phyloP scores from a whole-genome alignment of 2,797 vertebrate genomes.

The Lindbergichthys nudifrons region DNA sequence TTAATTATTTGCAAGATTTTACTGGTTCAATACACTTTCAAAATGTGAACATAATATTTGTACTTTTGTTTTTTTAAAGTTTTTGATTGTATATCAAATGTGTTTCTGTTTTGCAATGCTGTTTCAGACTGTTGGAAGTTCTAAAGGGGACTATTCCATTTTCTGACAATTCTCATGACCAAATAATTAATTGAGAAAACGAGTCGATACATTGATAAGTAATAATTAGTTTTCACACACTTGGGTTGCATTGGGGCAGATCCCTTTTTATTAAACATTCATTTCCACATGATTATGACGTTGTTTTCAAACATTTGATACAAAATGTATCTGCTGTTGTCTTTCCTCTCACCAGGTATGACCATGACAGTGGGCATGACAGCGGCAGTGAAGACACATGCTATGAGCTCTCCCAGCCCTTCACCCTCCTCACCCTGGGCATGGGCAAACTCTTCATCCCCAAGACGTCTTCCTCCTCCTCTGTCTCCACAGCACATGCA shows the following conservation, averaged over 20 bases:
- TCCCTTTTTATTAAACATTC: not conserved
- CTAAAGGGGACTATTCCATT: not conserved
- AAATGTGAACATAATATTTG: no score
- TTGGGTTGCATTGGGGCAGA: no score
- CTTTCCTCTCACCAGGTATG: constrained; percentile 83
- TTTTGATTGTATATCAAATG: no score
- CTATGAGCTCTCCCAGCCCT: constrained; percentile 92
- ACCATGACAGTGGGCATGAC: constrained; percentile 98
- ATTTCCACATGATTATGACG: not conserved
- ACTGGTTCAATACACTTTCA: not conserved
- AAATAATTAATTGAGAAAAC: not conserved
- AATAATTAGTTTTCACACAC: not conserved
- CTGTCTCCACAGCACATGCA: constrained; percentile 62
- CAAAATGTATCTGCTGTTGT: no score
- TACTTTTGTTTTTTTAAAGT: no score
- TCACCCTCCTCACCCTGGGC: constrained; percentile 92
- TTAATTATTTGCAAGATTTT: not conserved
- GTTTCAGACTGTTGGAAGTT: no score
- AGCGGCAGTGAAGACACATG: constrained; percentile 95
- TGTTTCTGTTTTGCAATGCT: no score
- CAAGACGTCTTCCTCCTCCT: constrained; percentile 82
- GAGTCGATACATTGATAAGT: not conserved
- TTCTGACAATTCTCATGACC: not conserved
- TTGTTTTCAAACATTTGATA: not conserved
- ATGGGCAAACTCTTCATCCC: constrained; percentile 97